A percentile compares a stretch with the other conserved stretches of the same genome.
phyloP scores from a whole-genome alignment of 2,797 vertebrate species.

The Anisognathus igniventris region DNA sequence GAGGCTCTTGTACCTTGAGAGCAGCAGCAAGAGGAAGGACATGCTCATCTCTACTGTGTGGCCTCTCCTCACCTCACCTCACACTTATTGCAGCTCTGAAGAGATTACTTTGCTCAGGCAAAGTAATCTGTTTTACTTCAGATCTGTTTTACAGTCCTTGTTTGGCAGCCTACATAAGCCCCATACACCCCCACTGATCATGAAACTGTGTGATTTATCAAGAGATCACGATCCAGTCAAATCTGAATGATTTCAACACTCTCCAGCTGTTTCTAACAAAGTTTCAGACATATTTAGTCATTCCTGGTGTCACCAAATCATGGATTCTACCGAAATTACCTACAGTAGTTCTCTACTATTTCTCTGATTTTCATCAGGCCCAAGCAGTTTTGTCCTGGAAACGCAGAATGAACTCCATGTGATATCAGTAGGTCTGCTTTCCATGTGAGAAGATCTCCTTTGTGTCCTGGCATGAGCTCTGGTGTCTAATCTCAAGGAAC shows the following conservation, averaged over 20 bases:
- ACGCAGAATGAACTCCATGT: background rate
- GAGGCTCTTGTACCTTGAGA: background rate
- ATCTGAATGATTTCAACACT: background rate
- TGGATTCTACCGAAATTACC: background rate
- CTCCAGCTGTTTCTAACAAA: background rate
- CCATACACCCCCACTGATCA: background rate
- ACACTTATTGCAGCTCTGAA: background rate
- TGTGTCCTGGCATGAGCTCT: background rate
- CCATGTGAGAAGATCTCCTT: background rate
- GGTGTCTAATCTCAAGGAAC: background rate
- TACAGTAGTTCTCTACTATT: background rate
- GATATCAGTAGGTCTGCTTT: background rate
- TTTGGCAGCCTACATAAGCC: background rate
- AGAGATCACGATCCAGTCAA: background rate
- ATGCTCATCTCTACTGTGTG: accelerated
- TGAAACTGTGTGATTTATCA: background rate
- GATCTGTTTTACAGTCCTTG: background rate
- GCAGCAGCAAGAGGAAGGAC: background rate
- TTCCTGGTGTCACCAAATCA: background rate
- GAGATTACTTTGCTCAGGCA: background rate
- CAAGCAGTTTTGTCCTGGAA: background rate
- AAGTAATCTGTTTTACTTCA: background rate
- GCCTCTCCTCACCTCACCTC: background rate
- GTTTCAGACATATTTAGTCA: background rate
- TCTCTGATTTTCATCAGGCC: background rate